phyloP scores from a whole-genome alignment of 2,113 vertebrate genomes.

The Columbina picui region DNA sequence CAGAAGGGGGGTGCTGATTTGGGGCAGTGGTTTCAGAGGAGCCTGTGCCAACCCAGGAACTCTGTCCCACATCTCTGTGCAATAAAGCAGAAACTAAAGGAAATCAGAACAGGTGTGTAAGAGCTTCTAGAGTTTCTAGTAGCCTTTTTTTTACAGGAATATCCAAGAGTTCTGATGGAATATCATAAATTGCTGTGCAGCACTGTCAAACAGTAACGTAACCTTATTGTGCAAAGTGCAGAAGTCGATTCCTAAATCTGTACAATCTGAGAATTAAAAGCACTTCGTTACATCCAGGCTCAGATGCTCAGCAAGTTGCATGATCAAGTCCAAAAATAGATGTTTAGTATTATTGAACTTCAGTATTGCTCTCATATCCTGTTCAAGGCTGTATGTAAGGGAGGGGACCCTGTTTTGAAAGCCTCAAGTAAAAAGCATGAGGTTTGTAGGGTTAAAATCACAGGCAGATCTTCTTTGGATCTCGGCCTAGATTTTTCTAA shows the following conservation, averaged over 20 bases:
- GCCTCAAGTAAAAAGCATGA: not conserved
- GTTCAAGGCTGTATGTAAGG: not conserved
- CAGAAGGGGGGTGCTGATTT: not conserved
- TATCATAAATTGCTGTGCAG: not conserved
- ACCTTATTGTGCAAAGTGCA: not conserved
- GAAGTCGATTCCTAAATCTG: not conserved
- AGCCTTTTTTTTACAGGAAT: not conserved
- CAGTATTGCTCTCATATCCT: not conserved
- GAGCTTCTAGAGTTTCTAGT: not conserved
- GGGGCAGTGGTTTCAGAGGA: not conserved
- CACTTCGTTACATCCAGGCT: not conserved
- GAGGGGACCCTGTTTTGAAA: not conserved
- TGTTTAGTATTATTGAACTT: not conserved
- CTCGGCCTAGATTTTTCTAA: not conserved
- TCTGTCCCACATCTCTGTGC: not conserved
- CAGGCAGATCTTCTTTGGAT: not conserved
- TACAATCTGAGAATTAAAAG: not conserved
- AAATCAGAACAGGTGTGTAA: not conserved
- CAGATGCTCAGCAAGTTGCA: not conserved
- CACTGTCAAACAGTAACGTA: not conserved
- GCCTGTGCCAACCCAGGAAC: not conserved
- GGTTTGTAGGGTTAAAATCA: constrained; percentile 6
- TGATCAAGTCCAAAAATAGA: not conserved
- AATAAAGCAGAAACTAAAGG: not conserved
- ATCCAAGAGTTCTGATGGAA: not conserved